These are phyloP conservation scores for Liposcelis brunnea DNA, from an alignment of 2,888 invertebrate species.

Conservation along the genomic window DNA sequence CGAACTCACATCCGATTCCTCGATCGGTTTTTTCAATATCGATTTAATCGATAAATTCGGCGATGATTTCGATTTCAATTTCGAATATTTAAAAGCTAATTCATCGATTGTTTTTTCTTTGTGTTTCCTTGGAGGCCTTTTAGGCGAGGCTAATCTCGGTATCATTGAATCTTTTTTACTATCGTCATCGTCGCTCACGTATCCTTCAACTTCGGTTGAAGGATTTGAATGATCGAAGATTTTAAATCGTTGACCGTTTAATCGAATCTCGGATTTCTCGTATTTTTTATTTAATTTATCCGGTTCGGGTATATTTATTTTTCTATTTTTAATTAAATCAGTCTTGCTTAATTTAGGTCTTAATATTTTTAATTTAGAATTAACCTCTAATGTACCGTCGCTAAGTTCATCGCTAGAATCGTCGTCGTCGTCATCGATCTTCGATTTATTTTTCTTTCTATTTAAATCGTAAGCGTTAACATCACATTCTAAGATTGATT, in stretches of 20 bases:
- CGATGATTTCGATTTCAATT: conserved; percentile 14
- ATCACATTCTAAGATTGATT: conserved; percentile 65
- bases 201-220: conserved; percentile 11
- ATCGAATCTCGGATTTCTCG: conserved; percentile 1
- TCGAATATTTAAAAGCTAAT: conserved; percentile 24
- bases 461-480: conserved; percentile 69
- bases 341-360: conserved; percentile 6
- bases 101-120: conserved; percentile 34
- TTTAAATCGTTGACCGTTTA: conserved; percentile 4
- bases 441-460: conserved; percentile 35
- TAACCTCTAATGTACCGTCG: conserved; percentile 5
- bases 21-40: conserved; percentile 40
- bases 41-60: conserved; percentile 27
- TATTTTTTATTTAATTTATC: not conserved
- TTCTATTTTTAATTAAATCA: conserved; percentile 6
- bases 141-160: conserved; percentile 34
- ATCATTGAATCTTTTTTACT: conserved; percentile 23
- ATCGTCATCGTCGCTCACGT: conserved; percentile 11
- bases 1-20: conserved; percentile 29
- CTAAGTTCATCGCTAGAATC: conserved; percentile 12
- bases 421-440: conserved; percentile 25
- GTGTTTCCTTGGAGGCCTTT: conserved; percentile 39
- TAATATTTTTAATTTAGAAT: conserved; percentile 5
- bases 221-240: conserved; percentile 5
- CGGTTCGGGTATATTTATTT: conserved; percentile 4